Conservation (phyloP, 1,140 invertebrate genomes). For the Tenebrio molitor region DNA sequence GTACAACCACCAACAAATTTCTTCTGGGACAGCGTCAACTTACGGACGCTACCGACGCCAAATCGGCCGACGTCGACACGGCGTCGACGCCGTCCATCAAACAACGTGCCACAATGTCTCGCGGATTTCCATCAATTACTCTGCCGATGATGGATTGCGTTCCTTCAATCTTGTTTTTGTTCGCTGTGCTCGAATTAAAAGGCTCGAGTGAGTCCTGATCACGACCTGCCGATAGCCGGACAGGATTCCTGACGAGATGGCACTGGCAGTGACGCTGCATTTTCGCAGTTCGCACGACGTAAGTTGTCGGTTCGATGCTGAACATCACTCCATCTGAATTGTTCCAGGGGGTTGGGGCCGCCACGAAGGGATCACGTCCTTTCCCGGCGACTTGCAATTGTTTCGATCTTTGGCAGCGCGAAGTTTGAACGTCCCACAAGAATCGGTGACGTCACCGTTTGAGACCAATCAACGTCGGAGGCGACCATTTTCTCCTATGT, state of each 20-base stretch:
- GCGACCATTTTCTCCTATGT: no score
- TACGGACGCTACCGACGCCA: slow-evolving; percentile 39
- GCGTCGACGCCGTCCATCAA: slow-evolving; percentile 32
- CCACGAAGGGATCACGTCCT: no score
- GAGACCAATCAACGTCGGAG: no score
- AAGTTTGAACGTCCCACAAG: no score
- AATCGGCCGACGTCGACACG: neutral
- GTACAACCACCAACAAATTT: slow-evolving; percentile 41
- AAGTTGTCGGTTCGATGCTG: no score
- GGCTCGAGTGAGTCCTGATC: neutral
- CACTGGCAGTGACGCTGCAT: neutral
- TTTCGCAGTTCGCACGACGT: neutral
- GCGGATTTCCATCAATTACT: slow-evolving; percentile 17
- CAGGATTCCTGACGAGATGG: no score
- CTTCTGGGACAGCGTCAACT: slow-evolving; percentile 38
- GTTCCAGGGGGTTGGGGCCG: neutral
- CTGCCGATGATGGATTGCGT: slow-evolving; percentile 11
- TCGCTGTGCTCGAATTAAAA: neutral
- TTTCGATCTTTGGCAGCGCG: no score
- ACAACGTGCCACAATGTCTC: slow-evolving; percentile 12
- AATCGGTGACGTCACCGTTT: no score
- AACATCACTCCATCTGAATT: no score
- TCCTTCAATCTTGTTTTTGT: slow-evolving; percentile 2
- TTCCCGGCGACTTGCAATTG: no score
- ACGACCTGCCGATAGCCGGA: neutral